phyloP scores from a whole-genome alignment of 2,113 vertebrate genomes.

The Perca flavescens region DNA sequence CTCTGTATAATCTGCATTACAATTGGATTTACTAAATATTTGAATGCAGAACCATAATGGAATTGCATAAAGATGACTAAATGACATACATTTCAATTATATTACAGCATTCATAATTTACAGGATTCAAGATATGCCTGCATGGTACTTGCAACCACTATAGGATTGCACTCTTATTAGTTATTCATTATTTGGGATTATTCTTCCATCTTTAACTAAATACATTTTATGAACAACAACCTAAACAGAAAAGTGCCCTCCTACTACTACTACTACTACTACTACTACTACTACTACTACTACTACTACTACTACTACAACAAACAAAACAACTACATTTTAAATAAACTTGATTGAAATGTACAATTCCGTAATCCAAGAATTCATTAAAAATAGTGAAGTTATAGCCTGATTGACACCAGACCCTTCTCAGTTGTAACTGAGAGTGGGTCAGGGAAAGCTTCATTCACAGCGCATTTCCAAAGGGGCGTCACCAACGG shows the following conservation, averaged over 20 bases:
- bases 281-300: too few relatives aligned
- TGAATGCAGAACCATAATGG: neutral
- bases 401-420: too few relatives aligned
- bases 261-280: too few relatives aligned
- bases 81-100: neutral
- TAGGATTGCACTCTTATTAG: neutral
- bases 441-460: too few relatives aligned
- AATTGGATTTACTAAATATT: neutral
- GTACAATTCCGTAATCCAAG: neutral
- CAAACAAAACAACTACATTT: too few relatives aligned
- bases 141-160: neutral
- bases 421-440: too few relatives aligned
- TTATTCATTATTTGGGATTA: neutral
- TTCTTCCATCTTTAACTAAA: neutral
- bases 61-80: neutral
- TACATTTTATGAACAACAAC: too few relatives aligned
- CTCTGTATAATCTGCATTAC: neutral
- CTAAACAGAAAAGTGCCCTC: neutral
- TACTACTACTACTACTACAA: neutral
- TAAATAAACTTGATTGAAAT: slow-evolving; percentile 1
- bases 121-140: too few relatives aligned
- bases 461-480: too few relatives aligned
- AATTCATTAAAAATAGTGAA: neutral
- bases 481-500: too few relatives aligned
- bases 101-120: neutral